Conservation (phyloP, 2,888 invertebrate species). For the Drosophila monieri region DNA sequence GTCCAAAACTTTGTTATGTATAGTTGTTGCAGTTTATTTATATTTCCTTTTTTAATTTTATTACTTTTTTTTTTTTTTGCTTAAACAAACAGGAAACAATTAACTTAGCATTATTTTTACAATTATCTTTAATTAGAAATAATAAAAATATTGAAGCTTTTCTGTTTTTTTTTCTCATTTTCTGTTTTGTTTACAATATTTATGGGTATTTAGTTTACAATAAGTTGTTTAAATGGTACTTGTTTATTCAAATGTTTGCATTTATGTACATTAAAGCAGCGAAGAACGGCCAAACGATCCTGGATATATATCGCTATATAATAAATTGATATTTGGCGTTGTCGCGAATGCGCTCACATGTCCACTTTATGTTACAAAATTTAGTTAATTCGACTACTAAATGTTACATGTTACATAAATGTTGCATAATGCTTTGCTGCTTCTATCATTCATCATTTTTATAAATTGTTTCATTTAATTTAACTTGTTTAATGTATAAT, state of each 20-base stretch:
- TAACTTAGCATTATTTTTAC: slow-evolving; percentile 72
- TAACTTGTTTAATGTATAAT: slow-evolving; percentile 71
- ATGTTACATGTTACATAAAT: slow-evolving; percentile 53
- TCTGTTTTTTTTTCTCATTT: slow-evolving; percentile 49
- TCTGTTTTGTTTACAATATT: slow-evolving; percentile 43
- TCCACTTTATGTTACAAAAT: slow-evolving; percentile 59
- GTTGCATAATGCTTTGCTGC: slow-evolving; percentile 49
- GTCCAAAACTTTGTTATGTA: background rate
- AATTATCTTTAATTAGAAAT: slow-evolving; percentile 76
- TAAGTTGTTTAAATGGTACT: slow-evolving; percentile 38
- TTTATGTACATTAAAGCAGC: slow-evolving; percentile 61
- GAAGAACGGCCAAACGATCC: slow-evolving; percentile 45
- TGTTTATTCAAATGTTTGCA: slow-evolving; percentile 38
- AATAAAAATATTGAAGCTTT: slow-evolving; percentile 77
- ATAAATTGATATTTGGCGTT: slow-evolving; percentile 51
- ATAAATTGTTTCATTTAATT: slow-evolving; percentile 54
- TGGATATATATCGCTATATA: slow-evolving; percentile 52
- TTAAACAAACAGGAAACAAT: slow-evolving; percentile 76
- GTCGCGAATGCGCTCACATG: slow-evolving; percentile 39
- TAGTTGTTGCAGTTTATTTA: slow-evolving; percentile 51
- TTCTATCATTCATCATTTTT: slow-evolving; percentile 54
- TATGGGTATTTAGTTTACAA: slow-evolving; percentile 43
- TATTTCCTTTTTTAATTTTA: slow-evolving; percentile 54
- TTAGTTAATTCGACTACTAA: slow-evolving; percentile 72
- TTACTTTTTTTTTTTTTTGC: slow-evolving; percentile 50